phyloP scores from a whole-genome alignment of 2,113 vertebrate genomes.

The Girardinichthys multiradiatus region DNA sequence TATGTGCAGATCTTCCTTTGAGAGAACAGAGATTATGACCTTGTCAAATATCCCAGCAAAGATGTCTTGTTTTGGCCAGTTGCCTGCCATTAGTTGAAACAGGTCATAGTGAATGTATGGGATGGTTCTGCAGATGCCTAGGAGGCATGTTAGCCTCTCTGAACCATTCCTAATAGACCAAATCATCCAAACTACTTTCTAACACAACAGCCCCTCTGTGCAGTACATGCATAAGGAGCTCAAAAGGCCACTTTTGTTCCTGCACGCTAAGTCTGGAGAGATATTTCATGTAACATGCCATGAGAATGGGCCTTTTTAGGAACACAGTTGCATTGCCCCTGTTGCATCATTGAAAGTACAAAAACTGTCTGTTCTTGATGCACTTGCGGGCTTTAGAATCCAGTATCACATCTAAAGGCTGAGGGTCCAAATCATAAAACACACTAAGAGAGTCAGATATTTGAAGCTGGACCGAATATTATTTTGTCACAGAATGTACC shows the following conservation, averaged over 20 bases:
- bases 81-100: constrained; percentile 72
- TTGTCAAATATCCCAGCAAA: constrained; percentile 70
- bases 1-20: constrained; percentile 57
- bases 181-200: constrained; percentile 68
- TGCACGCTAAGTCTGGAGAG: constrained; percentile 61
- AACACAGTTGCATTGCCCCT: constrained; percentile 59
- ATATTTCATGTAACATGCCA: constrained; percentile 70
- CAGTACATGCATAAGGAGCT: constrained; percentile 49
- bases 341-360: constrained; percentile 65
- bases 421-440: constrained; percentile 50
- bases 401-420: constrained; percentile 47
- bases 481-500: constrained; percentile 42
- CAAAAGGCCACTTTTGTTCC: constrained; percentile 81
- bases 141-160: constrained; percentile 64
- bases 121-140: constrained; percentile 69
- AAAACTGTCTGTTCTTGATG: constrained; percentile 73
- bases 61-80: constrained; percentile 63
- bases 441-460: constrained; percentile 19
- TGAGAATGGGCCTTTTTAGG: constrained; percentile 66
- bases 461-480: constrained; percentile 30
- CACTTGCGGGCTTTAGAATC: constrained; percentile 36
- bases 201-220: constrained; percentile 73
- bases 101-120: constrained; percentile 67
- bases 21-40: constrained; percentile 69
- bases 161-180: constrained; percentile 69